These are phyloP conservation scores for Mnemiopsis leidyi DNA, from an alignment of 37 sponge, comb jelly and placozoan genomes.

Conservation along the genomic window DNA sequence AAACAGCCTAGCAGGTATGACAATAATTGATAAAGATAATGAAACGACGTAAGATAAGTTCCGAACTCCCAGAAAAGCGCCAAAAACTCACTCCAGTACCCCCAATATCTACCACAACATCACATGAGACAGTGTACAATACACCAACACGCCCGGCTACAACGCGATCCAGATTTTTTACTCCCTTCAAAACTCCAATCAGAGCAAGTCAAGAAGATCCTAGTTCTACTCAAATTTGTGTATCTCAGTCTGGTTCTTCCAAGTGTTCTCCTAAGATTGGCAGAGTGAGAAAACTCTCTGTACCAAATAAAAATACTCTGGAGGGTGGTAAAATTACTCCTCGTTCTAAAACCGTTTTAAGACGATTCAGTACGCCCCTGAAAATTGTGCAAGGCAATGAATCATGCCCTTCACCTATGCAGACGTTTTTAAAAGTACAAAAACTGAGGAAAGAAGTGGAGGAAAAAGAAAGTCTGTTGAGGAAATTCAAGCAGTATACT, in stretches of 20 bases:
- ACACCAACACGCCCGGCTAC: not conserved
- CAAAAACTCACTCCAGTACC: not conserved
- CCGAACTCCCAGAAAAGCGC: not conserved
- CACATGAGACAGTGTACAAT: too few species aligned
- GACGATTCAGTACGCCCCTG: not conserved
- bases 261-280: too few species aligned
- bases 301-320: not conserved
- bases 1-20: too few species aligned
- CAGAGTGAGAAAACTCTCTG: not conserved
- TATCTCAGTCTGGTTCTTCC: not conserved
- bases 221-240: not conserved
- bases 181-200: conserved; percentile 15
- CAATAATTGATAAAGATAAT: not conserved
- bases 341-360: not conserved
- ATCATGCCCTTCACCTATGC: not conserved
- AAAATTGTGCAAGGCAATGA: not conserved
- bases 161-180: not conserved
- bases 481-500: not conserved
- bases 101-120: too few species aligned
- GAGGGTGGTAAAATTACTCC: not conserved
- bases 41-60: not conserved
- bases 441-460: conserved; percentile 1
- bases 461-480: conserved; percentile 6
- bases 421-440: not conserved
- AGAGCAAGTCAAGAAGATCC: not conserved